phyloP scores from a whole-genome alignment of 2,113 vertebrate genomes.

The Alligator mississippiensis region DNA sequence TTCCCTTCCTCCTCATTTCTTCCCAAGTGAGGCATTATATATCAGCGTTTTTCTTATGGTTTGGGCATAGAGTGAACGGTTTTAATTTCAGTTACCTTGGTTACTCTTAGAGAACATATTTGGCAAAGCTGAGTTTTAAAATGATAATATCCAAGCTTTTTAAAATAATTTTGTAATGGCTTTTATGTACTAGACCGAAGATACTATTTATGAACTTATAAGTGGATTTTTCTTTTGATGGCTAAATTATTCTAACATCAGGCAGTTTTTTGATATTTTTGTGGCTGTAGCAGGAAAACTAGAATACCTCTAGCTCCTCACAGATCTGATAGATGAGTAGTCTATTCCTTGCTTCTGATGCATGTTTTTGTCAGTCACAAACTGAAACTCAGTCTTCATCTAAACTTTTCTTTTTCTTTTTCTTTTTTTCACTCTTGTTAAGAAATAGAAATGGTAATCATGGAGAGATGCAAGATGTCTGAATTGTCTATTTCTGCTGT shows the following conservation, averaged over 20 bases:
- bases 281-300: neutral
- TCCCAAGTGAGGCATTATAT: neutral
- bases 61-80: neutral
- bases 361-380: no score
- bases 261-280: neutral
- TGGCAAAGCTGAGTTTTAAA: neutral
- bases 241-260: neutral
- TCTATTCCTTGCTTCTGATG: neutral
- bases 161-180: neutral
- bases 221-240: neutral
- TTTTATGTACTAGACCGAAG: neutral
- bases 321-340: neutral
- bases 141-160: neutral
- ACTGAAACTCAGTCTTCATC: no score
- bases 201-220: neutral
- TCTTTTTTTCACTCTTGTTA: neutral
- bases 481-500: slow-evolving; percentile 78
- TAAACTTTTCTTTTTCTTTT: neutral
- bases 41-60: neutral
- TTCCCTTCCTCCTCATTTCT: neutral
- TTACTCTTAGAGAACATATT: no score
- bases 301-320: neutral
- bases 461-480: slow-evolving; percentile 91
- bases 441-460: slow-evolving; percentile 99
- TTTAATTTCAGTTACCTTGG: neutral